These are phyloP conservation scores for Synergus itoensis DNA, from an alignment of 2,888 invertebrate genomes.

Conservation along the genomic window DNA sequence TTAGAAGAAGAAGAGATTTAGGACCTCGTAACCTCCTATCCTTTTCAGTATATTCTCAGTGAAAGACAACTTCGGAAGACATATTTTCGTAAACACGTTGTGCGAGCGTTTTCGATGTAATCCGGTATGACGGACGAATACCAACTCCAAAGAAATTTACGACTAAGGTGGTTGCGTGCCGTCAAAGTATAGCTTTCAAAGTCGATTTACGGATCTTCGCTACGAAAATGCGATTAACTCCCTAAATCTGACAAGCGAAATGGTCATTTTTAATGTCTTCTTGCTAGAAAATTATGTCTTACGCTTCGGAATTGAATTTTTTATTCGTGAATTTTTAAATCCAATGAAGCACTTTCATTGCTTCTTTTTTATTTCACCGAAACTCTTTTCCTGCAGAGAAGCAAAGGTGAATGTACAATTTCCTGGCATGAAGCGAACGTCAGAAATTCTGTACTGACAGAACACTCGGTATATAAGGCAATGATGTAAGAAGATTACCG, in stretches of 20 bases:
- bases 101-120: slow-evolving; percentile 17
- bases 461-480: slow-evolving; percentile 51
- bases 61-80: slow-evolving; percentile 14
- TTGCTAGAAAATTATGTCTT: background rate
- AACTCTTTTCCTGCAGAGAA: slow-evolving; percentile 9
- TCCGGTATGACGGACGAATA: slow-evolving; percentile 30
- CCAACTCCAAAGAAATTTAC: slow-evolving; percentile 33
- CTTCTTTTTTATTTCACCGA: background rate
- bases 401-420: slow-evolving; percentile 29
- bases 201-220: slow-evolving; percentile 40
- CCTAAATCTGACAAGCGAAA: slow-evolving; percentile 5
- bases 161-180: slow-evolving; percentile 23
- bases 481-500: slow-evolving; percentile 52
- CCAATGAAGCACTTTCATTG: background rate
- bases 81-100: slow-evolving; percentile 29
- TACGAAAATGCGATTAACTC: slow-evolving; percentile 28
- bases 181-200: slow-evolving; percentile 40
- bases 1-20: slow-evolving; percentile 55
- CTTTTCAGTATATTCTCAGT: slow-evolving; percentile 4
- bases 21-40: slow-evolving; percentile 46
- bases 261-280: background rate
- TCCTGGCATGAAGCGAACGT: slow-evolving; percentile 22
- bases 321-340: background rate
- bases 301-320: background rate
- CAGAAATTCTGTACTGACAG: slow-evolving; percentile 29